These are phyloP conservation scores for Coelogynopora nodosa DNA, from an alignment of 2,888 invertebrate genomes.

Conservation along the genomic window DNA sequence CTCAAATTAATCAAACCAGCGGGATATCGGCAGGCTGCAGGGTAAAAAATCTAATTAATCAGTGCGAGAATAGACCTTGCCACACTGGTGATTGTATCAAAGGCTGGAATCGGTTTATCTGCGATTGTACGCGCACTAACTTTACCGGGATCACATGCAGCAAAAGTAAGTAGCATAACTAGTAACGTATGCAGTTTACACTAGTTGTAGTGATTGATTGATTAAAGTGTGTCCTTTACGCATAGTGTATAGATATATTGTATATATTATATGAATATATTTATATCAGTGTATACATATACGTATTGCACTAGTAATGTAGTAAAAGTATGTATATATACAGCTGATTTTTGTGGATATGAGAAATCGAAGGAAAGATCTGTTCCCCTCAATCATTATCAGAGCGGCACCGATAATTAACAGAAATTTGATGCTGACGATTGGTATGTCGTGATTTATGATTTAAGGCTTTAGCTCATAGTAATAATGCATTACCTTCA, in stretches of 20 bases:
- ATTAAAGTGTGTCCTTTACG: background rate
- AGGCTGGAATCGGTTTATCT: constrained; percentile 90
- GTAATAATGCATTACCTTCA: too few relatives aligned
- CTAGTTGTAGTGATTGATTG: background rate
- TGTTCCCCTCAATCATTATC: background rate
- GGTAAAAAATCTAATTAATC: background rate
- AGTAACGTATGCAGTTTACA: background rate
- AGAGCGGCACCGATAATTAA: background rate
- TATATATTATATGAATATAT: too few relatives aligned
- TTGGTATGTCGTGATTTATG: background rate
- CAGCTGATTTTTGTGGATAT: background rate
- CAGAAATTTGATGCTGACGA: background rate
- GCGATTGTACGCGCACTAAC: constrained; percentile 83
- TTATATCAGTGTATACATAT: background rate
- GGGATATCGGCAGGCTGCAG: background rate
- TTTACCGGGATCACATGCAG: constrained; percentile 71
- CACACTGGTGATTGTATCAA: constrained; percentile 85
- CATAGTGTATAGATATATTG: background rate
- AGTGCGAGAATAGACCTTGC: constrained; percentile 69
- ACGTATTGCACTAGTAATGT: background rate
- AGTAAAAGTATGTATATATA: background rate
- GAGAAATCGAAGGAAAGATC: background rate
- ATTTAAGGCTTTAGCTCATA: too few relatives aligned
- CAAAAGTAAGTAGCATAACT: background rate
- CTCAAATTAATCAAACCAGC: constrained; percentile 69